These are phyloP conservation scores for Cacatua alba DNA, from an alignment of 2,113 vertebrate genomes.

Conservation along the genomic window DNA sequence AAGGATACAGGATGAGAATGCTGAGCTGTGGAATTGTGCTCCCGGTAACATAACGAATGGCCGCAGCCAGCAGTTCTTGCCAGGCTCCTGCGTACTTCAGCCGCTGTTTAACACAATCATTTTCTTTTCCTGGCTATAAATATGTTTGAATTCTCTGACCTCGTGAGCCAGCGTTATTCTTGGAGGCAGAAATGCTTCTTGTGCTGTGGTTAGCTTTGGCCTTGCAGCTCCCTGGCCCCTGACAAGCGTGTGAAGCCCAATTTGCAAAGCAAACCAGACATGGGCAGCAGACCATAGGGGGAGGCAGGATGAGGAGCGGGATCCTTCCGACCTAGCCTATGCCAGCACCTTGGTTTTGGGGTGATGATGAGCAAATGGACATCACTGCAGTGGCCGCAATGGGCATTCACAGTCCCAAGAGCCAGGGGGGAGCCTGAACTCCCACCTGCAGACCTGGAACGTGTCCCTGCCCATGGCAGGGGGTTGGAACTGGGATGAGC, in stretches of 20 bases:
- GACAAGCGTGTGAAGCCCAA: background rate
- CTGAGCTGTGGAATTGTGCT: background rate
- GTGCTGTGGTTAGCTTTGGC: background rate
- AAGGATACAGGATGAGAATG: background rate
- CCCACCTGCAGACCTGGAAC: background rate
- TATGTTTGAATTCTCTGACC: conserved; percentile 25
- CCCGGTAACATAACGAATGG: background rate
- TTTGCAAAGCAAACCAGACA: background rate
- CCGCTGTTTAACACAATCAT: conserved; percentile 26
- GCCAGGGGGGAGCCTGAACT: fast-evolving
- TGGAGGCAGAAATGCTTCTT: conserved; percentile 25
- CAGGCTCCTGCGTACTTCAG: background rate
- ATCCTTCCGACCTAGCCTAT: background rate
- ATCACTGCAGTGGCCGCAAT: fast-evolving
- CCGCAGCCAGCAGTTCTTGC: background rate
- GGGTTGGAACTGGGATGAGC: background rate
- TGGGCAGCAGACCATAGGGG: background rate
- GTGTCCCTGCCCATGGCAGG: background rate
- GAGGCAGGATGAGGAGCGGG: background rate
- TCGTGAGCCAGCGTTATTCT: background rate
- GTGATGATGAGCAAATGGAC: background rate
- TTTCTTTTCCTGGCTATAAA: conserved; percentile 46
- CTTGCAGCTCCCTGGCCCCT: background rate
- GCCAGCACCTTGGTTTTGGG: background rate
- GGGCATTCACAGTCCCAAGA: fast-evolving